Base-by-base conservation (phyloP, 2,113 vertebrate genomes). In the Panthera uncia region DNA sequence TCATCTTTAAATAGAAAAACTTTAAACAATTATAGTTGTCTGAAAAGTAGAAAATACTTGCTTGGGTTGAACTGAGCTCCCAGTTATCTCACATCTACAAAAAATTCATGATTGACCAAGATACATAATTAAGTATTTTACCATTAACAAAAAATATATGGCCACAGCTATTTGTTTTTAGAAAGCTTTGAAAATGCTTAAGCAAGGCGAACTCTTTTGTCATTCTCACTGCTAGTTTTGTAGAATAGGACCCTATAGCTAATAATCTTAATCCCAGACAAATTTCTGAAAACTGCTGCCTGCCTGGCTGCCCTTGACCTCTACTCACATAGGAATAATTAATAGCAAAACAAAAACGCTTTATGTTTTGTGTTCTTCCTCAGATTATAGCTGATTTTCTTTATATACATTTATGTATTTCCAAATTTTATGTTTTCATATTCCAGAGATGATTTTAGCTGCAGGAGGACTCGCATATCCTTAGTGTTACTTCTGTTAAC, bases 1-100 rank as follows among this genome's bases (percentile, higher is more conserved):
- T 94, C 29, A 45, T 83, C 91, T 95, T 92, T 90, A 86, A 97
- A 61, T 36, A 78, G 79, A 88, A 95, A 25, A 91, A 57, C 48
- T 92, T 83, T 87, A 80, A 93, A 91, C 48, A 91, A 91, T 50
- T 63, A 94, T 33, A 91, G 27, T 50, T 91, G n/a, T 80, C 29
- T 68, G 16, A 81, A 90, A 95, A 92, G 95, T 52, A 69, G 2
- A 80, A 45, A 92, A 84, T 48, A 83, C 68, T 79, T 80, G 36
- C 9, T 83, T 82, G 36, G 61, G 27, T 85, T 92, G 38, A 91
- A 57, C 52, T 12, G 45, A 95, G 27, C 19, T 76, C 29, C 38
- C 55, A 12, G 48, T 48, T 27, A 48, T 74, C 10, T 74, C 57
- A 85, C 13, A 66, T 87, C 79, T 79, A 61, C 12, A 71, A 48